Percentiles rank a stretch among this genome's conserved stretches.
phyloP scores from a whole-genome alignment of 2,113 vertebrate genomes.

The Ondatra zibethicus region DNA sequence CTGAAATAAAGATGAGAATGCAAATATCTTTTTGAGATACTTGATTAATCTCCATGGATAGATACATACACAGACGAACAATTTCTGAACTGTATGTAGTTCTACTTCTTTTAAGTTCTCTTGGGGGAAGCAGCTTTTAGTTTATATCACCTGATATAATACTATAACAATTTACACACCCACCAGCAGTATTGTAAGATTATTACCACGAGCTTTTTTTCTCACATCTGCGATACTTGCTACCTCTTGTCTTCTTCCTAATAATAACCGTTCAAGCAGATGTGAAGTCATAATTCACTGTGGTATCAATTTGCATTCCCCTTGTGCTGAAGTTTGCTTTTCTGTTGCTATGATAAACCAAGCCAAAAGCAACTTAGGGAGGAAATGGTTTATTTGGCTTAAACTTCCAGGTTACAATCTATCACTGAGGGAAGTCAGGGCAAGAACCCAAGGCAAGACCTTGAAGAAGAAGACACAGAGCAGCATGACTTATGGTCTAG shows the following conservation, averaged over 20 bases:
- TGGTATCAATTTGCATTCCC: not conserved
- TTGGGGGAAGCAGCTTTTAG: not conserved
- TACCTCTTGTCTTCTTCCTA: not conserved
- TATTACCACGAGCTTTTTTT: not conserved
- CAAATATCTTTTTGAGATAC: not conserved
- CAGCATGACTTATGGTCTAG: not conserved
- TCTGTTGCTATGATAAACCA: constrained; percentile 1
- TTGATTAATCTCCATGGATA: not conserved
- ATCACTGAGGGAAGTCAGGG: not conserved
- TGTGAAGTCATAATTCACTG: not conserved
- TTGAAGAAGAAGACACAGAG: not conserved
- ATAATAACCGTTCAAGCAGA: not conserved
- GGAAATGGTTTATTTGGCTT: constrained; percentile 1
- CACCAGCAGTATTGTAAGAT: not conserved
- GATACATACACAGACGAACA: not conserved
- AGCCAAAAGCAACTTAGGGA: not conserved
- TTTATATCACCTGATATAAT: not conserved
- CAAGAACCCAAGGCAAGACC: not conserved
- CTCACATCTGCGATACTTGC: not conserved
- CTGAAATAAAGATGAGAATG: not conserved
- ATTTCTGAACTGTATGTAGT: not conserved
- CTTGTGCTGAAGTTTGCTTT: not conserved
- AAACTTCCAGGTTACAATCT: constrained; percentile 6
- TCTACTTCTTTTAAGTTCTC: not conserved
- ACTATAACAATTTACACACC: not conserved